phyloP scores from a whole-genome alignment of 64 coral and sea anemone genomes.

The Porites australiensis region DNA sequence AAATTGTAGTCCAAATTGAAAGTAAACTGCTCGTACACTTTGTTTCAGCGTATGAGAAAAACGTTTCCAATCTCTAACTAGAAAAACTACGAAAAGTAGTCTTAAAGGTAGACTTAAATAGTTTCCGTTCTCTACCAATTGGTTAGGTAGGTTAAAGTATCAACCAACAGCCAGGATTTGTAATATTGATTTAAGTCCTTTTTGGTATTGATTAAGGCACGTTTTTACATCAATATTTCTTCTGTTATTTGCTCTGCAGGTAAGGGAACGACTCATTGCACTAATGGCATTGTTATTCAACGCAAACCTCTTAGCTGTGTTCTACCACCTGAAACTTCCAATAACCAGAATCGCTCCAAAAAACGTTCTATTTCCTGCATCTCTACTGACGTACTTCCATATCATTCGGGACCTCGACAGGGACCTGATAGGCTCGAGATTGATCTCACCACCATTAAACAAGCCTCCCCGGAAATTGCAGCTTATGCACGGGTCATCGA shows the following conservation, averaged over 20 bases:
- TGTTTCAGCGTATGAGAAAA: background rate
- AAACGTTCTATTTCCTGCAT: conserved; percentile 23
- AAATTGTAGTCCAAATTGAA: background rate
- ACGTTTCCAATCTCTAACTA: background rate
- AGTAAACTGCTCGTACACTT: background rate
- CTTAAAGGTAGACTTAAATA: too few species aligned
- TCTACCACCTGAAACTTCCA: too few species aligned
- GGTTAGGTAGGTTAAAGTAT: background rate
- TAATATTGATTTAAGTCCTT: background rate
- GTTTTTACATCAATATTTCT: too few species aligned
- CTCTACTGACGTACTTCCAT: conserved; percentile 6
- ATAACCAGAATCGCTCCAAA: too few species aligned
- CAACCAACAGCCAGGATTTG: background rate
- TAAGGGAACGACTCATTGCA: too few species aligned
- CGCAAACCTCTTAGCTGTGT: conserved; percentile 58
- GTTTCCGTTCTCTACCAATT: background rate
- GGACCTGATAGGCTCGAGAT: too few species aligned
- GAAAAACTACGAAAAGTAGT: too few species aligned
- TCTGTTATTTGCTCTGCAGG: too few species aligned
- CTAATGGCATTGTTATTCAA: conserved; percentile 67
- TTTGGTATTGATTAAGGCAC: too few species aligned
- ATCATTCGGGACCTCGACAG: conserved; percentile 35
- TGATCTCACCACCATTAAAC: too few species aligned
- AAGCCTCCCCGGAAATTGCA: conserved; percentile 24
- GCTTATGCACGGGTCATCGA: conserved; percentile 27